phyloP scores from a whole-genome alignment of 2,797 vertebrate genomes.

The Rachycentron canadum region DNA sequence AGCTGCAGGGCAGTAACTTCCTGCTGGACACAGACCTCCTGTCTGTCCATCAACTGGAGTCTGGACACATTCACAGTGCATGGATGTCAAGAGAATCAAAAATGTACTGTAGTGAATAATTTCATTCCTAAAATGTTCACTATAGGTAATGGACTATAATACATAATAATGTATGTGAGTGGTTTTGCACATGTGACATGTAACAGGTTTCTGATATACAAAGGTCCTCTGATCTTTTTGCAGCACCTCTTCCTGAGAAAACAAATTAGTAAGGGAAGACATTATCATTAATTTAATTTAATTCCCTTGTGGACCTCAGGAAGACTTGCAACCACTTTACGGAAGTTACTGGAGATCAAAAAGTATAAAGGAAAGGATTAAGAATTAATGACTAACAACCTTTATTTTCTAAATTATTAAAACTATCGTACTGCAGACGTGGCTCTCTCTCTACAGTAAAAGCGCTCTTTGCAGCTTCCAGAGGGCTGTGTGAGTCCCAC shows the following conservation, averaged over 20 bases:
- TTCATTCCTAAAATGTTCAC: neutral
- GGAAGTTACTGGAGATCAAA: neutral
- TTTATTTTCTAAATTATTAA: slow-evolving; percentile 1
- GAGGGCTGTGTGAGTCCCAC: slow-evolving; percentile 84
- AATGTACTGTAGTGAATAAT: neutral
- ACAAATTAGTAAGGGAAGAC: neutral
- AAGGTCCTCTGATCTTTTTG: neutral
- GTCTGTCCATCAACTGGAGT: slow-evolving; percentile 86
- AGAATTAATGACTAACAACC: neutral
- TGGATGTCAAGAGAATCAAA: neutral
- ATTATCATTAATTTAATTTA: neutral
- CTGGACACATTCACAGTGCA: slow-evolving; percentile 69
- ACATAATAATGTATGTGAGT: neutral
- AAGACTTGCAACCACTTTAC: neutral
- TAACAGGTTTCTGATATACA: neutral
- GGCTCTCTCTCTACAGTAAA: slow-evolving; percentile 89
- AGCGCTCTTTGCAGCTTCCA: slow-evolving; percentile 88
- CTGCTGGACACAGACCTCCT: slow-evolving; percentile 86
- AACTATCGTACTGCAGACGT: slow-evolving; percentile 84
- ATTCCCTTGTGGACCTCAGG: neutral
- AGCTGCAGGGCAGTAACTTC: slow-evolving; percentile 84
- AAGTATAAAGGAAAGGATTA: neutral
- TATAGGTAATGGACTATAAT: neutral
- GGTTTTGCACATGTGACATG: neutral
- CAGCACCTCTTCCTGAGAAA: neutral